Evolutionary conservation across 1,140 invertebrate species (phyloP), one percentile per base, ranked within the genome.

Genomic region (Procambarus virginalis): DNA sequence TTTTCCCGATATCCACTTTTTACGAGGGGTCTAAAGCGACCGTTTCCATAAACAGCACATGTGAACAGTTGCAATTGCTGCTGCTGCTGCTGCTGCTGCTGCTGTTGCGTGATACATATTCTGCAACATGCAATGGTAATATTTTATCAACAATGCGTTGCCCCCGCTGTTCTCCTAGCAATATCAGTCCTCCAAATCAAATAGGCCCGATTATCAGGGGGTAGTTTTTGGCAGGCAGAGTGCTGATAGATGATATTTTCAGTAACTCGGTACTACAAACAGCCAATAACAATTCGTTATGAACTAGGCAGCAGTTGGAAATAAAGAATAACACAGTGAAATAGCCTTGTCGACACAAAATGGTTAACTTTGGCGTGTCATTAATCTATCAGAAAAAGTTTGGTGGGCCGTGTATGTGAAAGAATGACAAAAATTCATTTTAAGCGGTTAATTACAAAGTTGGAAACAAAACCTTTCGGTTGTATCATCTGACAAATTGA

Each of bases 401-500:
- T 4, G 68, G 22, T 73, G 20, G 68, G 22, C 68, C 20, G 5
- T 73, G 9, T 73, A 73, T 34, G 68, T 73, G 68, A 73, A 73
- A 73, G 68, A 34, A 73, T 73, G 22, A 34, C 68, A 73, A 73
- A 73, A 73, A 34, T 73, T 73, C 68, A 73, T 73, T 73, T 73
- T 73, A 73, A 34, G 22, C 68, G n/a, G 4, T 22, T 73, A 73
- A 73, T 73, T 73, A 73, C 68, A 73, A 73, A 73, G 68, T 73
- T 73, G 2, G 68, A 20, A 73, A 73, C 68, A 73, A 73, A 73
- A 22, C 68, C 68, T 73, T 73, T 73, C 68, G 34, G 6, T 22
- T 73, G 22, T 8, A 73, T 73, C 68, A 73, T 73, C 68, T n/a
- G 68, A 73, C 68, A 73, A 73, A 73, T 73, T 73, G 68, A 73